A percentile compares a stretch with the other conserved stretches of the same genome.
phyloP scores from a whole-genome alignment of 1,140 invertebrate genomes.

The Phymastichus coffea region DNA sequence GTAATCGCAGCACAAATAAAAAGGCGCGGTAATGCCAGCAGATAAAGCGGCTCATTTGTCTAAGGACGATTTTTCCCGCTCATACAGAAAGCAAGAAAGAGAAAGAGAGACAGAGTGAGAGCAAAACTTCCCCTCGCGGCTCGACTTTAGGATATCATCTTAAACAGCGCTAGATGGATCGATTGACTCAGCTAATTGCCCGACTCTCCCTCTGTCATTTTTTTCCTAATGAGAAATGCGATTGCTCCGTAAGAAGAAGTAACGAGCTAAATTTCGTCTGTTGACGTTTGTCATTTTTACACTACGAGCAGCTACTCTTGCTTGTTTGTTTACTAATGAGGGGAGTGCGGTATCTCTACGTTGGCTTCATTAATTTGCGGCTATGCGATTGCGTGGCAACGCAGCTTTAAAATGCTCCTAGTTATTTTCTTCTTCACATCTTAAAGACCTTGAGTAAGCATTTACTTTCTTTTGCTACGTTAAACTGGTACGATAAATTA shows the following conservation, averaged over 20 bases:
- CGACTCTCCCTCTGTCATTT: background rate
- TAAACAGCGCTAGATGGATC: conserved; percentile 41
- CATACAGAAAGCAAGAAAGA: too few relatives aligned
- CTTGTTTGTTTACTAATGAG: too few relatives aligned
- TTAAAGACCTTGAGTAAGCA: too few relatives aligned
- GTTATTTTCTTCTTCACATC: too few relatives aligned
- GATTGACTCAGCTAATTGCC: conserved; percentile 27
- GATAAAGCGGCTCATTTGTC: conserved; percentile 57
- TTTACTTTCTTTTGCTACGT: too few relatives aligned
- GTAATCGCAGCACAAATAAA: conserved; percentile 54
- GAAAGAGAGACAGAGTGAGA: conserved; percentile 10
- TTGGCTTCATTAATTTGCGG: background rate
- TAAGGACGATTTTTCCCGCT: conserved; percentile 51
- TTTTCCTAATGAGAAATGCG: background rate
- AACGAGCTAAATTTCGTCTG: conserved; percentile 1
- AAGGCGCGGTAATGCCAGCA: conserved; percentile 47
- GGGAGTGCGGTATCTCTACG: background rate
- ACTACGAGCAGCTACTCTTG: too few relatives aligned
- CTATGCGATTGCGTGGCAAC: background rate
- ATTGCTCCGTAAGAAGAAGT: too few relatives aligned
- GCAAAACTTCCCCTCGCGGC: conserved; percentile 6
- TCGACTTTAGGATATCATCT: conserved; percentile 33
- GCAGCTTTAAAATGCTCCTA: background rate
- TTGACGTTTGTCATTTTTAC: conserved; percentile 7
- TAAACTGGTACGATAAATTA: too few relatives aligned